Evolutionary conservation across 1,140 invertebrate genomes (phyloP), one percentile per base, ranked within the genome.

Genomic region (Chymomyza costata): DNA sequence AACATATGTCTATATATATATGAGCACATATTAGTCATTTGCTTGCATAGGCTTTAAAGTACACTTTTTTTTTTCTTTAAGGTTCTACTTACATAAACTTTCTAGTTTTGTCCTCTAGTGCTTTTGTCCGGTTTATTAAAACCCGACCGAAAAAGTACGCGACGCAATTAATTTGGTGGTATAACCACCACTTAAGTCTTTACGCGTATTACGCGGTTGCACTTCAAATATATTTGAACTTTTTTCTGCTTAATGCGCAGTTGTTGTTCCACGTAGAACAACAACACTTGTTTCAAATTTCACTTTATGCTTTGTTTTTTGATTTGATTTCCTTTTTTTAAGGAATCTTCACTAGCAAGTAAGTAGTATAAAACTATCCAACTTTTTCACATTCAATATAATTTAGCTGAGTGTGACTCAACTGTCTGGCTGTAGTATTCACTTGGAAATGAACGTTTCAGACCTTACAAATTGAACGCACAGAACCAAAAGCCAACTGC

Each of bases 121-220:
- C 45, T 53, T 50, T 49, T 62, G 73, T 70, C 71, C 59, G 71
- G 71, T 56, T 66, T n/a, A 41, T 13, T 13, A 21, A 74, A 51
- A 76, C 62, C 66, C 51, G 66, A 71, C 66, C 71, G 50, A 49
- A 52, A 62, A 51, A 41, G 44, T 38, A 51, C 40, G 45, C 54
- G 53, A 49, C 71, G 66, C 73, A 78, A 39, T 80, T 64, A 43
- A 38, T 54, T 78, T 51, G 73, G 73, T 78, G 73, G 73, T 40
- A 65, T 55, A 60, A 80, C 73, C 73, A 78, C 73, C 73, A 52
- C 73, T 59, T 38, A 40, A 15, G 50, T 58, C 28, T 49, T 14
- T 47, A 60, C 37, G 32, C 18, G 46, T 28, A 66, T 50, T 52
- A 28, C 51, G 63, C 71, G 66, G 70, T 76, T 65, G 49, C 61